Evolutionary conservation across 1,140 invertebrate species (phyloP).

Genomic region (Ceratosolen solmsi): DNA sequence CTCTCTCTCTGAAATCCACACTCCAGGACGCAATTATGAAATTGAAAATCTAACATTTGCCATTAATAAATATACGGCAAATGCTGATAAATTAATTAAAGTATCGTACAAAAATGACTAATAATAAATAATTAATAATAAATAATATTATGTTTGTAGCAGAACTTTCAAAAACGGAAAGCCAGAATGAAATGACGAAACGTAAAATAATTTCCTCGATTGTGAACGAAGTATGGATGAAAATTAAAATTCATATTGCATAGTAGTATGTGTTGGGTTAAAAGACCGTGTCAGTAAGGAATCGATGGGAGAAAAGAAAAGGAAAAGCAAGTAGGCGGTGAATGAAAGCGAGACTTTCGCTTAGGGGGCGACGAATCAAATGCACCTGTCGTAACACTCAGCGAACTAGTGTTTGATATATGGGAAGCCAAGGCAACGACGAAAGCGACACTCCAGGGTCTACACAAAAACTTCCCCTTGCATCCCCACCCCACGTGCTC

Average conservation of each 20-base stretch:
- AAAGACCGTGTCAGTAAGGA: not conserved
- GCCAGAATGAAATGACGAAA: not conserved
- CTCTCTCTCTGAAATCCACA: too few species aligned
- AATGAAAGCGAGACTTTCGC: not conserved
- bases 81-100: too few species aligned
- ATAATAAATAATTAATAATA: too few species aligned
- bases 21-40: too few species aligned
- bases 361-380: conserved; percentile 51
- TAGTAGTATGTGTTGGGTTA: not conserved
- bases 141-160: too few species aligned
- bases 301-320: not conserved
- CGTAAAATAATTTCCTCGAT: too few species aligned
- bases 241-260: too few species aligned
- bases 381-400: conserved; percentile 51
- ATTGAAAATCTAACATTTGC: too few species aligned
- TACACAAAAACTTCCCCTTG: conserved; percentile 15
- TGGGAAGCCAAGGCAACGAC: conserved; percentile 36
- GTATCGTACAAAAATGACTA: too few species aligned
- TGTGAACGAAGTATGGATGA: too few species aligned
- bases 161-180: too few species aligned
- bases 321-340: not conserved
- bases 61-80: too few species aligned
- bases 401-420: conserved; percentile 54
- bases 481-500: not conserved
- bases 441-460: not conserved